phyloP scores from a whole-genome alignment of 2,113 vertebrate genomes.

The Antechinus flavipes region DNA sequence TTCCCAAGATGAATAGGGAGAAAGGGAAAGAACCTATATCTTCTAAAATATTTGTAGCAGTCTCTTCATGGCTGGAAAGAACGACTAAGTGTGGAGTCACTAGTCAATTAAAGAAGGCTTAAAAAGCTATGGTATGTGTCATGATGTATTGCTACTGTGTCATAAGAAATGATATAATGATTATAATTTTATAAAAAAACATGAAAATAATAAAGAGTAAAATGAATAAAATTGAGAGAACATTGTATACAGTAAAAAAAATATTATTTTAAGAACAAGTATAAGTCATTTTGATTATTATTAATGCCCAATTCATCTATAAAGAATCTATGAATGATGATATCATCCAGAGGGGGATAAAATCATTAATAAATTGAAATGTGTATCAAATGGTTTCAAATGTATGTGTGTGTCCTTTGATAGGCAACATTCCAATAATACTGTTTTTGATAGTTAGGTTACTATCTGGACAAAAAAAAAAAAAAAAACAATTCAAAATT shows the following conservation, averaged over 20 bases:
- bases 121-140: background rate
- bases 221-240: background rate
- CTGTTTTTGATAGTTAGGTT: no score
- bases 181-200: background rate
- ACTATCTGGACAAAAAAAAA: no score
- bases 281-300: background rate
- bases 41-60: background rate
- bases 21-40: background rate
- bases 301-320: background rate
- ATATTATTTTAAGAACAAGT: background rate
- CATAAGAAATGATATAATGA: no score
- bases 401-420: no score
- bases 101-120: background rate
- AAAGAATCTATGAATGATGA: background rate
- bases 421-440: no score
- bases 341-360: background rate
- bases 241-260: background rate
- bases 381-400: background rate
- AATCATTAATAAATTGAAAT: background rate
- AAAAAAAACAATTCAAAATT: no score
- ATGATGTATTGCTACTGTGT: background rate
- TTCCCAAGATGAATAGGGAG: no score
- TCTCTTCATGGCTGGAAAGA: background rate
- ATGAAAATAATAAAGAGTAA: background rate
- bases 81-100: background rate